Base-by-base conservation (phyloP, 1,140 invertebrate genomes). In the Heliothis subflexa region DNA sequence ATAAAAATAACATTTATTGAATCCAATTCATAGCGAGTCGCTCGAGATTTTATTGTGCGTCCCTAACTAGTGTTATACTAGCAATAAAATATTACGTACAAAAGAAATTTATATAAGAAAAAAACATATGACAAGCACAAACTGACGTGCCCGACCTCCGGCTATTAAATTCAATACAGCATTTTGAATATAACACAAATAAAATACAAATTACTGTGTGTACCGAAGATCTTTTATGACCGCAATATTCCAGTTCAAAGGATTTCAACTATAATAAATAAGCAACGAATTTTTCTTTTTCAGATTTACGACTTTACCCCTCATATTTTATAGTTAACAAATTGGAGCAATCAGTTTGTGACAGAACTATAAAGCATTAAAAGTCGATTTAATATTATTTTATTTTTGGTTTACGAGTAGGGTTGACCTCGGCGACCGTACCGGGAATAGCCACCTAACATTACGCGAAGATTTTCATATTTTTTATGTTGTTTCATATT, bases 291-390 rank as follows among this genome's bases (percentile, higher is more conserved):
- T 73, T 57, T 73, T 73, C 77, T 83, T 81, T 86, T 83, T 78
- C 59, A 80, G 59, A 81, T 85, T 88, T 85, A 88, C 84, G 85
- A 82, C 55, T 47, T 28, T 14, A 57, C 49, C 49, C 47, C 49
- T 73, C 78, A 82, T 81, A 80, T 81, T 90, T 91, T 90, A 89
- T 89, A 81, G 81, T 85, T 78, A 84, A 88, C 87, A 87, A 89
- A 89, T 91, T 89, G 87, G 85, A 85, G 80, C 87, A 88, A 89
- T 89, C 79, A 81, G 81, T 62, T 78, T 66, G 74, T 81, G 82
- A 85, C 86, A 85, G 75, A 72, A 47, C 76, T 61, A 83, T 91
- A 89, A 91, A 89, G 61, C 83, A 81, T 85, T 86, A 83, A 87
- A 88, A 81, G 73, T 79, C 47, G 81, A 81, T 83, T 80, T 47